phyloP scores from a whole-genome alignment of 2,888 invertebrate genomes.

The Andricus curvator region DNA sequence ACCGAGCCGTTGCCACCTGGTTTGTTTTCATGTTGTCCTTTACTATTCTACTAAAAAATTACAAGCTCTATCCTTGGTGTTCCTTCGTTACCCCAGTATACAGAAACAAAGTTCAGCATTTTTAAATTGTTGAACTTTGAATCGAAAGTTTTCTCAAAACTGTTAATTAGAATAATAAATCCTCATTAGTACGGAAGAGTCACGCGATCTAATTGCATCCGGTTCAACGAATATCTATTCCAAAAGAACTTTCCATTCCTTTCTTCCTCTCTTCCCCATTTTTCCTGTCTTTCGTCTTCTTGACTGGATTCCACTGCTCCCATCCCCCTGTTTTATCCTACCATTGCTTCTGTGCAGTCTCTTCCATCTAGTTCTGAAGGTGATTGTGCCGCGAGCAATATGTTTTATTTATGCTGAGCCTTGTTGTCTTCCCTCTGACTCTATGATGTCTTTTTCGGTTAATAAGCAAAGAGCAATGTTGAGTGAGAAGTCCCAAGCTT shows the following conservation, averaged over 20 bases:
- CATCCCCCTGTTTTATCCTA: constrained; percentile 24
- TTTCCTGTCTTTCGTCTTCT: constrained; percentile 25
- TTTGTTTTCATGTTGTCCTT: too few species aligned
- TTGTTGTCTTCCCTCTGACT: constrained; percentile 52
- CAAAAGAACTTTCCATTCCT: constrained; percentile 54
- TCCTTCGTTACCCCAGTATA: not conserved
- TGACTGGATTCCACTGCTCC: not conserved
- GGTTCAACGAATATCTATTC: constrained; percentile 69
- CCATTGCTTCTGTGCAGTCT: constrained; percentile 45
- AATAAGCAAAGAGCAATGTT: constrained; percentile 45
- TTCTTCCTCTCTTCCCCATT: constrained; percentile 43
- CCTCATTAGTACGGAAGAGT: constrained; percentile 66
- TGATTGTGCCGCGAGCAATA: constrained; percentile 58
- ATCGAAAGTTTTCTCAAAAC: constrained; percentile 45
- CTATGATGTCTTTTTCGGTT: constrained; percentile 49
- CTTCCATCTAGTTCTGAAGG: constrained; percentile 52
- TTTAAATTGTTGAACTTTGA: not conserved
- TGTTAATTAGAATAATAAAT: constrained; percentile 64
- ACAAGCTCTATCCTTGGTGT: too few species aligned
- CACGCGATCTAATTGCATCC: constrained; percentile 70
- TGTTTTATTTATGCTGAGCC: constrained; percentile 59
- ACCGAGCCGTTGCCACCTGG: too few species aligned
- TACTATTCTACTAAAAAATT: too few species aligned
- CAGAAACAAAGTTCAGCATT: not conserved
- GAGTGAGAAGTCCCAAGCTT: constrained; percentile 2